phyloP scores from a whole-genome alignment of 2,888 invertebrate species.

The Theretra japonica region DNA sequence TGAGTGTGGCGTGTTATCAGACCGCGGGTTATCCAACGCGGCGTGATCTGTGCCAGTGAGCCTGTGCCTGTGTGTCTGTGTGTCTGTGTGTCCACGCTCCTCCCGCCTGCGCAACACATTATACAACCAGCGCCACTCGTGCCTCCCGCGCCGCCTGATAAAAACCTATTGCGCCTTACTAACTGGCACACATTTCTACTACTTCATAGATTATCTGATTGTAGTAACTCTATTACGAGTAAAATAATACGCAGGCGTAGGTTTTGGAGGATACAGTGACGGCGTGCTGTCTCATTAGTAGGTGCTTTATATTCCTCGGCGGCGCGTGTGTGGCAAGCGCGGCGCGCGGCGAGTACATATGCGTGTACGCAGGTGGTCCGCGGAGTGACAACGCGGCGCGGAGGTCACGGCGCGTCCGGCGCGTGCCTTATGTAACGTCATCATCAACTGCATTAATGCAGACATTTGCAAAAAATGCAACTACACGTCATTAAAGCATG shows the following conservation, averaged over 20 bases:
- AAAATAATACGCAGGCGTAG: too few relatives aligned
- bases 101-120: neutral
- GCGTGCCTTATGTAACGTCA: too few relatives aligned
- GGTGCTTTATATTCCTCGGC: neutral
- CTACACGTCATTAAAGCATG: neutral
- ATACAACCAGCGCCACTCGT: neutral
- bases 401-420: neutral
- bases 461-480: neutral
- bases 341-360: neutral
- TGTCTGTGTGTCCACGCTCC: neutral
- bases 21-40: conserved; percentile 14
- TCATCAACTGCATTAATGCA: neutral
- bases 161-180: neutral
- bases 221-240: too few relatives aligned
- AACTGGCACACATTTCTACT: neutral
- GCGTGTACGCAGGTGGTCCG: neutral
- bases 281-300: neutral
- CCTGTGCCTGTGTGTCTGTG: neutral
- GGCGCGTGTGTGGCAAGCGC: neutral
- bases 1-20: conserved; percentile 12
- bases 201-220: neutral
- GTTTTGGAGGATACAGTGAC: too few relatives aligned
- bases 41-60: conserved; percentile 4
- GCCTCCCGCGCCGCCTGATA: neutral
- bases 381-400: neutral